Percentiles rank a stretch among this genome's conserved stretches.
Evolutionary conservation across 2,797 vertebrate genomes (phyloP).

Genomic region (Poecilia picta): DNA sequence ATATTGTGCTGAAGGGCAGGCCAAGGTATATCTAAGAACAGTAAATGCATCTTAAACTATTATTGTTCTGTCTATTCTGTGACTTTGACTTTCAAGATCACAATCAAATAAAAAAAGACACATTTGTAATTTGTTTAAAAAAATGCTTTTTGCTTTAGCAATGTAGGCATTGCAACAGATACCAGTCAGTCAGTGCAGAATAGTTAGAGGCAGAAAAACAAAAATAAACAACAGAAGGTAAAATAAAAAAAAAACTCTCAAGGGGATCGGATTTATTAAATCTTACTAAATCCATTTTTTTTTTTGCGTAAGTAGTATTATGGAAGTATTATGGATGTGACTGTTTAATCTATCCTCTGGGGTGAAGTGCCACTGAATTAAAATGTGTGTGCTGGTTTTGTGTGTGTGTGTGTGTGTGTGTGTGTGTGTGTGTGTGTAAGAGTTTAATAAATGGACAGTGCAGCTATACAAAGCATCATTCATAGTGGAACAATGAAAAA

Average conservation of each 20-base stretch:
- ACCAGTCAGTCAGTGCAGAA: constrained; percentile 19
- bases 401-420: constrained; percentile 9
- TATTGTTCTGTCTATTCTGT: not conserved
- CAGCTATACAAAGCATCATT: constrained; percentile 17
- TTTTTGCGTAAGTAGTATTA: constrained; percentile 31
- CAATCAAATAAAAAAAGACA: not conserved
- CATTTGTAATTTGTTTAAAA: not conserved
- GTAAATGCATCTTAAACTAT: not conserved
- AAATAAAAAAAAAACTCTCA: constrained; percentile 38
- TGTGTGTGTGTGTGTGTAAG: constrained; percentile 10
- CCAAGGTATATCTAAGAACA: not conserved
- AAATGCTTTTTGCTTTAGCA: not conserved
- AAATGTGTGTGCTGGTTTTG: too few species aligned
- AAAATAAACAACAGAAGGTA: constrained; percentile 17
- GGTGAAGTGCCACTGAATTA: constrained; percentile 38
- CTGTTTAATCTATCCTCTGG: constrained; percentile 55
- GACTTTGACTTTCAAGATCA: not conserved
- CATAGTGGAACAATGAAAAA: constrained; percentile 6
- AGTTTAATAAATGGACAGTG: constrained; percentile 41
- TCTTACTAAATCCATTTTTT: constrained; percentile 60
- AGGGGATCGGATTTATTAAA: constrained; percentile 60
- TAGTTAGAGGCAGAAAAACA: constrained; percentile 13
- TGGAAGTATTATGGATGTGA: too few species aligned
- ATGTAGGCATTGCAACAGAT: constrained; percentile 4
- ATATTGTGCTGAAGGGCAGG: not conserved